These are phyloP conservation scores for Actias luna DNA, from an alignment of 2,888 invertebrate genomes.

Conservation along the genomic window DNA sequence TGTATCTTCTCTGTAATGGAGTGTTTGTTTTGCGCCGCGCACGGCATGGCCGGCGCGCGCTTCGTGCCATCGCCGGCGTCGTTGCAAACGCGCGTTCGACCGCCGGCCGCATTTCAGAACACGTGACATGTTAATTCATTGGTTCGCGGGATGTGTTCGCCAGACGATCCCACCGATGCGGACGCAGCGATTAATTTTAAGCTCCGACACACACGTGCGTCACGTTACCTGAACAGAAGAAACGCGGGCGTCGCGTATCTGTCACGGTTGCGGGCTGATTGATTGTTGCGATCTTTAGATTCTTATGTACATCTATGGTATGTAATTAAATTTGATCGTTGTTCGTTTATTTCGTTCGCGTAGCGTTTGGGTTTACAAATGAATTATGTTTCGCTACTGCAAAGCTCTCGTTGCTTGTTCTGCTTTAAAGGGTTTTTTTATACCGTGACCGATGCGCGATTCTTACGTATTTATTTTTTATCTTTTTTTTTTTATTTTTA, in stretches of 20 bases:
- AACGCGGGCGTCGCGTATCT: conserved; percentile 43
- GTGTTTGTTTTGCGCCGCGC: conserved; percentile 48
- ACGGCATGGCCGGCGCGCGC: conserved; percentile 61
- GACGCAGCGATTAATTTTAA: conserved; percentile 60
- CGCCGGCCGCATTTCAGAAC: conserved; percentile 56
- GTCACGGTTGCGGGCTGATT: conserved; percentile 28
- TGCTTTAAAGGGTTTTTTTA: conserved; percentile 19
- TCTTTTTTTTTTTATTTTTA: conserved; percentile 35
- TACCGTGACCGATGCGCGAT: conserved; percentile 38
- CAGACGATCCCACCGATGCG: conserved; percentile 74
- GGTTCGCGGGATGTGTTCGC: conserved; percentile 64
- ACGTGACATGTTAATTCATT: conserved; percentile 72
- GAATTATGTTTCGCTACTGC: conserved; percentile 10
- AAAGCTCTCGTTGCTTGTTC: conserved; percentile 14
- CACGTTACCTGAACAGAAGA: conserved; percentile 75
- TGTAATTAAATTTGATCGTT: conserved; percentile 3
- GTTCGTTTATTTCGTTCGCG: neutral
- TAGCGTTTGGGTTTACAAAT: neutral
- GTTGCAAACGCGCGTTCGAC: neutral
- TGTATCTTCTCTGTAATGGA: conserved; percentile 63
- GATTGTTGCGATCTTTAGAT: neutral
- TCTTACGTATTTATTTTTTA: conserved; percentile 49
- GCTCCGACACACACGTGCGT: conserved; percentile 66
- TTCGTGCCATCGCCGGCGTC: conserved; percentile 19
- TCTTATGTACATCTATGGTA: neutral